Evolutionary conservation across 2,888 invertebrate genomes (phyloP).

Genomic region (Camptogramma bilineatum): DNA sequence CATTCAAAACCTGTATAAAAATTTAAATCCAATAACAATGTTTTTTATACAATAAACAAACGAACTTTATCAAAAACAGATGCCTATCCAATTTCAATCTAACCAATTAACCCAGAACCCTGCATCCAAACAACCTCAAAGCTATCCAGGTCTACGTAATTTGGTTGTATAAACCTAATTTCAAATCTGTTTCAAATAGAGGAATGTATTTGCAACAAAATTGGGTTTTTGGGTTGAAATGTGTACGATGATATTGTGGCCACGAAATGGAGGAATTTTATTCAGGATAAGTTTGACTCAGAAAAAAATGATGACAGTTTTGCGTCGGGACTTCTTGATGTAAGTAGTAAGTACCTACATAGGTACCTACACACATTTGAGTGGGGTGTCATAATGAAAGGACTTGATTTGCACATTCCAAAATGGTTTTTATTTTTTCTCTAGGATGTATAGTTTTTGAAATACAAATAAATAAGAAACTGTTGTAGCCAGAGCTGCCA

Average conservation of each 20-base stretch:
- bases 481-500: too few relatives aligned
- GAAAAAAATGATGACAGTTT: too few relatives aligned
- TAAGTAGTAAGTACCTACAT: too few relatives aligned
- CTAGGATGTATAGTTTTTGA: too few relatives aligned
- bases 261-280: constrained; percentile 15
- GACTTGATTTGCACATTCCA: too few relatives aligned
- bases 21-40: constrained; percentile 1
- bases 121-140: constrained; percentile 7
- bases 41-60: constrained; percentile 18
- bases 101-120: constrained; percentile 18
- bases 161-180: constrained; percentile 59
- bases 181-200: constrained; percentile 37
- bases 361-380: too few relatives aligned
- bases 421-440: too few relatives aligned
- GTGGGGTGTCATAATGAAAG: too few relatives aligned
- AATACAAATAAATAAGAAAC: too few relatives aligned
- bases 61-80: constrained; percentile 29
- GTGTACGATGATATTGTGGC: constrained; percentile 25
- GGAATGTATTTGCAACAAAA: constrained; percentile 41
- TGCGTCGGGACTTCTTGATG: too few relatives aligned
- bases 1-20: not conserved
- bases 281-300: not conserved
- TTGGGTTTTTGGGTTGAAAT: constrained; percentile 47
- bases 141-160: constrained; percentile 7
- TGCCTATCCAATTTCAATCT: constrained; percentile 10